These are phyloP conservation scores for Hanleya hanleyi DNA, from an alignment of 2,888 invertebrate genomes.

Conservation along the genomic window DNA sequence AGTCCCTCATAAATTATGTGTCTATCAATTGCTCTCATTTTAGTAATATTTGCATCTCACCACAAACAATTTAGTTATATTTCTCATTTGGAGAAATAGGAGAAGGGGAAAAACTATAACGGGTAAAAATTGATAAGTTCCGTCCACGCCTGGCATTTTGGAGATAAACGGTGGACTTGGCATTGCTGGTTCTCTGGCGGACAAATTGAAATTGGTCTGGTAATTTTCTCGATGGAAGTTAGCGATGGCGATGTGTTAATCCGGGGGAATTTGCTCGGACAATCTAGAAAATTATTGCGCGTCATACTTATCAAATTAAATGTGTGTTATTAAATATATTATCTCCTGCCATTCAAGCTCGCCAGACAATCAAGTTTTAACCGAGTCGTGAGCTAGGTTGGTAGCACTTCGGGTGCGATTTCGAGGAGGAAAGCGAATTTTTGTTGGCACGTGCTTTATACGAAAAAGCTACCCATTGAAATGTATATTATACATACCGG, in stretches of 20 bases:
- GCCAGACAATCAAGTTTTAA: too few relatives aligned
- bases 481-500: too few relatives aligned
- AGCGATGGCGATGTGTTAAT: not conserved
- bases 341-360: not conserved
- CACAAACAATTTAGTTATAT: not conserved
- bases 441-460: too few relatives aligned
- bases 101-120: not conserved
- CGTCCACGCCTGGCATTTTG: not conserved
- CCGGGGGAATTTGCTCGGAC: constrained; percentile 27
- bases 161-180: not conserved
- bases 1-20: too few relatives aligned
- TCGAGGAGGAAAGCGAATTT: too few relatives aligned
- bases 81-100: not conserved
- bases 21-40: not conserved
- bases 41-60: not conserved
- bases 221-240: not conserved
- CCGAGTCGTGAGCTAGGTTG: too few relatives aligned
- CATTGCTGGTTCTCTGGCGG: not conserved
- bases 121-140: not conserved
- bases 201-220: not conserved
- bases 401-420: too few relatives aligned
- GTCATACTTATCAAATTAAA: constrained; percentile 38
- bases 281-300: constrained; percentile 36
- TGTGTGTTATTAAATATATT: constrained; percentile 42
- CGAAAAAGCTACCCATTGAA: too few relatives aligned